phyloP scores from a whole-genome alignment of 2,113 vertebrate genomes.

The Gadus chalcogrammus region DNA sequence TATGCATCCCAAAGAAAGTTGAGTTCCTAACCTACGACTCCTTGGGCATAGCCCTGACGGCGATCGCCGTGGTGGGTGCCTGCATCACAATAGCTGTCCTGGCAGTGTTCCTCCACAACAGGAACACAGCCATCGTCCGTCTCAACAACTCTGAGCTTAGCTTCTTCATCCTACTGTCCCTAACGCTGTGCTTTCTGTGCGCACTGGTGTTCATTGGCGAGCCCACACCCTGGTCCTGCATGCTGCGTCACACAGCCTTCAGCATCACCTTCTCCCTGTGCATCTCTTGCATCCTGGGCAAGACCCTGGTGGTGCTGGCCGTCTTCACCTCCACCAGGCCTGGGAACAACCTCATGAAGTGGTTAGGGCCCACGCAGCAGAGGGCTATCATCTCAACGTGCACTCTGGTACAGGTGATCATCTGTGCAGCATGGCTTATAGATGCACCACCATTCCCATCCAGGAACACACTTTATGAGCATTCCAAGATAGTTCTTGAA shows the following conservation, averaged over 20 bases:
- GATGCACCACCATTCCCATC: slow-evolving; percentile 53
- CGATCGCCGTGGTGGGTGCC: slow-evolving; percentile 58
- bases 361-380: slow-evolving; percentile 67
- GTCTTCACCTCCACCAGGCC: slow-evolving; percentile 66
- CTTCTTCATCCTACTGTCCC: slow-evolving; percentile 64
- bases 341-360: slow-evolving; percentile 66
- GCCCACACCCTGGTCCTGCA: slow-evolving; percentile 66
- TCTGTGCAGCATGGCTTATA: slow-evolving; percentile 61
- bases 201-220: slow-evolving; percentile 65
- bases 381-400: slow-evolving; percentile 53
- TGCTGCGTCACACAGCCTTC: slow-evolving; percentile 67
- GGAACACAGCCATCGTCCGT: slow-evolving; percentile 66
- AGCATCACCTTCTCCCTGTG: slow-evolving; percentile 67
- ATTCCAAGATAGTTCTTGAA: slow-evolving; percentile 59
- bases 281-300: slow-evolving; percentile 68
- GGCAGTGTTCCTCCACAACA: slow-evolving; percentile 63
- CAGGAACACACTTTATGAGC: slow-evolving; percentile 50
- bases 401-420: slow-evolving; percentile 59
- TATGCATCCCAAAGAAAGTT: slow-evolving; percentile 65
- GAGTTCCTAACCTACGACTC: slow-evolving; percentile 68
- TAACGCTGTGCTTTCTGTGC: slow-evolving; percentile 67
- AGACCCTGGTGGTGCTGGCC: slow-evolving; percentile 67
- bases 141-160: slow-evolving; percentile 69
- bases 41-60: slow-evolving; percentile 63
- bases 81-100: slow-evolving; percentile 57